A percentile compares a stretch with the other conserved stretches of the same genome.
These are phyloP conservation scores for Cyanoramphus novaezelandiae DNA, from an alignment of 2,113 vertebrate species.

Conservation along the genomic window DNA sequence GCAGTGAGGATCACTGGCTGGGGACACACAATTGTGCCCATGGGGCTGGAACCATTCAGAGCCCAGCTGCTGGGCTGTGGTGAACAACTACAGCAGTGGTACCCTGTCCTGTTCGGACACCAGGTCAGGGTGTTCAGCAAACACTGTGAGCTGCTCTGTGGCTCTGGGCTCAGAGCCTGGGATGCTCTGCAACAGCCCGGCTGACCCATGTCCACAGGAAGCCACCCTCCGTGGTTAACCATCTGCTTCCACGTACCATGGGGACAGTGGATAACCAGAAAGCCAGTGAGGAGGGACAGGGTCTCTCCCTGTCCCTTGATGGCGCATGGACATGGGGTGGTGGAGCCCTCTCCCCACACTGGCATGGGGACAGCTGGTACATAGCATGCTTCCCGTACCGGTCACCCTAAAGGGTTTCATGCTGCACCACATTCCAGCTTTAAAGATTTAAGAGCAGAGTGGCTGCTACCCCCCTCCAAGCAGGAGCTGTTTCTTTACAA, in stretches of 20 bases:
- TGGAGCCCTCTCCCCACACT: accelerated
- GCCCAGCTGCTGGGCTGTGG: not conserved
- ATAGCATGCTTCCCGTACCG: accelerated
- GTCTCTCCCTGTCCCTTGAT: not conserved
- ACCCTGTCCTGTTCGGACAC: not conserved
- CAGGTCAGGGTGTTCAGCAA: accelerated
- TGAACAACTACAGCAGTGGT: not conserved
- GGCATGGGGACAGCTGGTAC: not conserved
- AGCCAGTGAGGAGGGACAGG: not conserved
- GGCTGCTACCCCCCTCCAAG: not conserved
- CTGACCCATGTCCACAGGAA: not conserved
- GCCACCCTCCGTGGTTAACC: accelerated
- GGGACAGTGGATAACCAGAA: not conserved
- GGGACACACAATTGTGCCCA: not conserved
- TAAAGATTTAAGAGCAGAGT: not conserved
- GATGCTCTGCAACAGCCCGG: not conserved
- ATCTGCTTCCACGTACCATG: not conserved
- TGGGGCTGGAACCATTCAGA: not conserved
- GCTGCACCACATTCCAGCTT: not conserved
- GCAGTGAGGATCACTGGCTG: not conserved
- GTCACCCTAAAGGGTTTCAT: not conserved
- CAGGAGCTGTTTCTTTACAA: slow-evolving; percentile 12
- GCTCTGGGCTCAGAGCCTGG: not conserved
- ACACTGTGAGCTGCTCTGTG: not conserved
- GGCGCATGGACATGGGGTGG: accelerated